phyloP scores from a whole-genome alignment of 2,113 vertebrate species.

The Stigmatopora nigra region DNA sequence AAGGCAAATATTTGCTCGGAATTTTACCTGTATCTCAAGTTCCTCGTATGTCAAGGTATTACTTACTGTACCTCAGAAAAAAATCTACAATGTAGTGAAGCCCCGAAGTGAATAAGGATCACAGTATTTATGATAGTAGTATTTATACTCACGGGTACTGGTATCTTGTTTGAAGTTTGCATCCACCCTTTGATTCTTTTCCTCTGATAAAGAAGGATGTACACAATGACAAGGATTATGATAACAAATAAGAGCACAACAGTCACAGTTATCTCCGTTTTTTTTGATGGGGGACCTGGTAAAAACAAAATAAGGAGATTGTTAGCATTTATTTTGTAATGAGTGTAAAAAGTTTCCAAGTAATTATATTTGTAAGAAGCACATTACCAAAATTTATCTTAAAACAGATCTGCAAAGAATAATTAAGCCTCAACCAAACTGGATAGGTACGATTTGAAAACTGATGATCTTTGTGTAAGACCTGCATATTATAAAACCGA shows the following conservation, averaged over 20 bases:
- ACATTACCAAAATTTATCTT: too few relatives aligned
- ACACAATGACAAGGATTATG: not conserved
- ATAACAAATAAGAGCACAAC: fast-evolving
- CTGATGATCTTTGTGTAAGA: too few relatives aligned
- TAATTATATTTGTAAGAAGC: not conserved
- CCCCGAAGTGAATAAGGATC: not conserved
- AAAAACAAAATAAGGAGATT: not conserved
- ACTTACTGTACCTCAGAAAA: too few relatives aligned
- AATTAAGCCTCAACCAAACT: too few relatives aligned
- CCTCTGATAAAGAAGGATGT: not conserved
- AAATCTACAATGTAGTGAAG: not conserved
- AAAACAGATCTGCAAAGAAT: too few relatives aligned
- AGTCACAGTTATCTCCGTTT: fast-evolving
- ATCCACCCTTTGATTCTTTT: conserved; percentile 23
- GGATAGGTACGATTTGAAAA: too few relatives aligned
- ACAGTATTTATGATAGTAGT: not conserved
- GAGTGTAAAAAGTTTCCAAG: not conserved
- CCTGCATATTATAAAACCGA: too few relatives aligned
- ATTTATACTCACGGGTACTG: not conserved
- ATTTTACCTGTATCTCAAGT: too few relatives aligned
- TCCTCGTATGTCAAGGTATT: too few relatives aligned
- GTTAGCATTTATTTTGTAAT: not conserved
- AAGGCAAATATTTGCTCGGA: too few relatives aligned
- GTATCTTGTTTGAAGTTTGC: conserved; percentile 2
- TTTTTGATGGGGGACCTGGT: not conserved